A percentile compares a stretch with the other conserved stretches of the same genome.
Conservation (phyloP, 1,140 invertebrate genomes). For the Himalopsyche phryganea region DNA sequence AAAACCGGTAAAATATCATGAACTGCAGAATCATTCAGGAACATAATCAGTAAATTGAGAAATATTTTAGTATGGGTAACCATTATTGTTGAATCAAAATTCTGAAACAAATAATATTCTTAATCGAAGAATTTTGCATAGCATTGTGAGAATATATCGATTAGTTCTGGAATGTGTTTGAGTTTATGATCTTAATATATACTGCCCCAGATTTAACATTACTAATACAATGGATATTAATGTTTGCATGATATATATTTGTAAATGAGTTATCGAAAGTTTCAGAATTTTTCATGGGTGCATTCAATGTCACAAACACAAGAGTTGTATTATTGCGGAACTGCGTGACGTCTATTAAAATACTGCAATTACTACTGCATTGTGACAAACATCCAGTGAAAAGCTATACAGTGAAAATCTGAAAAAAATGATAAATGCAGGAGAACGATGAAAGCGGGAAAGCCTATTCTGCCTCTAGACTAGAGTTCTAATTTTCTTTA, state of each 20-base stretch:
- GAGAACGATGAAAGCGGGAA: too few species aligned
- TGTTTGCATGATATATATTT: not conserved
- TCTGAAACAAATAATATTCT: conserved; percentile 14
- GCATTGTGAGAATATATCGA: not conserved
- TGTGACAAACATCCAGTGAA: too few species aligned
- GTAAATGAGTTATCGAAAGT: not conserved
- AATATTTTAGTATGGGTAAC: conserved; percentile 17
- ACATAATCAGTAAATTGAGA: conserved; percentile 12
- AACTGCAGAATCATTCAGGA: conserved; percentile 10
- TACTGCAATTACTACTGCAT: too few species aligned
- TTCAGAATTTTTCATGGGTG: too few species aligned
- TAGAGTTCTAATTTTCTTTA: too few species aligned
- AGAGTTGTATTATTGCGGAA: too few species aligned
- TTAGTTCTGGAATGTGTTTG: not conserved
- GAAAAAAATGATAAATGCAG: too few species aligned
- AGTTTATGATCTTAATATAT: not conserved
- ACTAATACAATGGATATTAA: not conserved
- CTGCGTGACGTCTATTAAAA: too few species aligned
- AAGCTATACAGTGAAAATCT: too few species aligned
- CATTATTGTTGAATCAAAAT: conserved; percentile 9
- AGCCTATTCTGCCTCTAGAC: too few species aligned
- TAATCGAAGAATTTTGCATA: not conserved
- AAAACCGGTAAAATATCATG: conserved; percentile 11
- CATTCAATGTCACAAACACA: too few species aligned
- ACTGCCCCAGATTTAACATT: not conserved